phyloP scores from a whole-genome alignment of 2,113 vertebrate genomes.

The Rhynchomys soricoides region DNA sequence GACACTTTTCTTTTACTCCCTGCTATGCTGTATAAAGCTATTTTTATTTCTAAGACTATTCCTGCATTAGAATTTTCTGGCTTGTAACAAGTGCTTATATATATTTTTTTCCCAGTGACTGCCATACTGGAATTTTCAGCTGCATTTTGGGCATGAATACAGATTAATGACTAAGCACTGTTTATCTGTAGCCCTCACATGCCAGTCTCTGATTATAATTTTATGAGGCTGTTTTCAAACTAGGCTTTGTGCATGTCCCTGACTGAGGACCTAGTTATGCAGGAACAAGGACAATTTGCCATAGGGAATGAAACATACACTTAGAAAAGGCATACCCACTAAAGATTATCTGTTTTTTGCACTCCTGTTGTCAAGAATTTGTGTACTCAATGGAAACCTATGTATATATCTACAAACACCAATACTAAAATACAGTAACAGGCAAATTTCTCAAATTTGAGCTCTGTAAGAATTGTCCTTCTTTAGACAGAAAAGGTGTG shows the following conservation, averaged over 20 bases:
- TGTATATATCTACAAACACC: conserved; percentile 70
- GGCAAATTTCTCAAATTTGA: conserved; percentile 69
- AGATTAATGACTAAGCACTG: conserved; percentile 52
- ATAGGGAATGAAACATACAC: conserved; percentile 56
- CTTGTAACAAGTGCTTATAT: neutral
- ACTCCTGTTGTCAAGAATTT: conserved; percentile 78
- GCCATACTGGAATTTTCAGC: neutral
- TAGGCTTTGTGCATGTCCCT: neutral
- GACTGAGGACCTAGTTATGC: conserved; percentile 10
- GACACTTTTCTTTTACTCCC: neutral
- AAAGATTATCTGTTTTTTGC: conserved; percentile 80
- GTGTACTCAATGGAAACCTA: conserved; percentile 78
- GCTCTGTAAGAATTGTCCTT: conserved; percentile 42
- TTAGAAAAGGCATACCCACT: conserved; percentile 73
- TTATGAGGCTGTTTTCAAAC: conserved; percentile 38
- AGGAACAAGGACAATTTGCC: conserved; percentile 18
- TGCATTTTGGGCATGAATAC: conserved; percentile 39
- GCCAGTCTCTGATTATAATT: conserved; percentile 51
- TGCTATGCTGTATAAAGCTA: neutral
- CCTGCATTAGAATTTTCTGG: neutral
- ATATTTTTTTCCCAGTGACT: neutral
- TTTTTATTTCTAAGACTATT: neutral
- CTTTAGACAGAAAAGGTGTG: conserved; percentile 64
- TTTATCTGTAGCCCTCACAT: conserved; percentile 27
- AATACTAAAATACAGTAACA: conserved; percentile 69